These are phyloP conservation scores for Chrysaora quinquecirrha DNA, from an alignment of 30 jellyfish, hydroid and myxozoan species.

Conservation along the genomic window DNA sequence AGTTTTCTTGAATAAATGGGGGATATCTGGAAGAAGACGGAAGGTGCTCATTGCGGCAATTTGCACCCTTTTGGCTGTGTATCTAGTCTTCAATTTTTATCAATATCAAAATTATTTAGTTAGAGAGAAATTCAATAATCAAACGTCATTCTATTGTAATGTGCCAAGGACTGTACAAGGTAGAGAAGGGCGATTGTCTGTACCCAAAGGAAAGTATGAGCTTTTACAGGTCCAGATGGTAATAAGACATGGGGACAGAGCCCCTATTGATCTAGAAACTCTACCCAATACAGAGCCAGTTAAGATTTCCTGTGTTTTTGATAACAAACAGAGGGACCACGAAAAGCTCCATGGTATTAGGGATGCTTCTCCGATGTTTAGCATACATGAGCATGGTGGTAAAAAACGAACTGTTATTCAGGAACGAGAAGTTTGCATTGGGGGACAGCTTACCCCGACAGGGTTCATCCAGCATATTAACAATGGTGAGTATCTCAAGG, in stretches of 20 bases:
- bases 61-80: slow-evolving; percentile 2
- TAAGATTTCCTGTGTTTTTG: slow-evolving; percentile 68
- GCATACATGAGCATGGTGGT: slow-evolving; percentile 52
- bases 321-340: slow-evolving; percentile 17
- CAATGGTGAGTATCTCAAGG: slow-evolving; percentile 69
- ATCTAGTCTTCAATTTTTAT: neutral
- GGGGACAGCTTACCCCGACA: slow-evolving; percentile 95
- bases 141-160: slow-evolving; percentile 61
- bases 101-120: neutral
- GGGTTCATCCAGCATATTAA: slow-evolving; percentile 89
- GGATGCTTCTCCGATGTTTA: slow-evolving; percentile 32
- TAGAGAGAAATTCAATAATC: neutral
- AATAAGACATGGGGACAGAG: slow-evolving; percentile 97
- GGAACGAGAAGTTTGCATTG: slow-evolving; percentile 66
- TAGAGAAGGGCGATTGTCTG: slow-evolving; percentile 46
- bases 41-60: neutral
- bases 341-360: slow-evolving; percentile 36
- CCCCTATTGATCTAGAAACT: slow-evolving; percentile 84
- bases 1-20: slow-evolving; percentile 65
- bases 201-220: slow-evolving; percentile 18
- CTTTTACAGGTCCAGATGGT: slow-evolving; percentile 80
- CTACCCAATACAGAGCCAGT: slow-evolving; percentile 88
- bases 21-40: slow-evolving; percentile 58
- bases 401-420: slow-evolving; percentile 32
- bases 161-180: slow-evolving; percentile 83